A percentile compares a stretch with the other conserved stretches of the same genome.
These are phyloP conservation scores for Scartelaos histophorus DNA, from an alignment of 2,113 vertebrate species.

Conservation along the genomic window DNA sequence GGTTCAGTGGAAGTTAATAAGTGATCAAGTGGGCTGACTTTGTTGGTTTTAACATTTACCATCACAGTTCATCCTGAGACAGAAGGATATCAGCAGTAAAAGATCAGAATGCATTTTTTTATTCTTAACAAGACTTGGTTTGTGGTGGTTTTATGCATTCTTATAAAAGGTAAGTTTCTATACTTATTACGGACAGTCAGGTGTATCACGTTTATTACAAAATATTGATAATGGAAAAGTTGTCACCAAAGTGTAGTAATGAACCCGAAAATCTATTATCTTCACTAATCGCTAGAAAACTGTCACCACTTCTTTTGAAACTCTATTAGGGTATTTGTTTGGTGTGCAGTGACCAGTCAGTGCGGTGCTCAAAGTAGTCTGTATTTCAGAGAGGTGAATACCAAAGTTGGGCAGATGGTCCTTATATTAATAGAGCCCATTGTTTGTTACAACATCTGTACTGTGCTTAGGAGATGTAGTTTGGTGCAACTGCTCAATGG, in stretches of 20 bases:
- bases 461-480: slow-evolving; percentile 40
- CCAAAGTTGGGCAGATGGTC: no score
- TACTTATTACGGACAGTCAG: no score
- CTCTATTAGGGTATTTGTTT: no score
- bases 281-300: not conserved
- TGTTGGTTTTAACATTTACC: not conserved
- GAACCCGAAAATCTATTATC: not conserved
- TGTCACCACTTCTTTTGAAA: not conserved
- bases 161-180: slow-evolving; percentile 52
- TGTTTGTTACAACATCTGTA: not conserved
- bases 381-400: no score
- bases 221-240: no score
- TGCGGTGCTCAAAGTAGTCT: no score
- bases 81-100: slow-evolving; percentile 14
- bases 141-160: slow-evolving; percentile 34
- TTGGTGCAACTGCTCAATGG: slow-evolving; percentile 34
- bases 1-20: slow-evolving; percentile 62
- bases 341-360: no score
- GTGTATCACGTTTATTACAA: not conserved
- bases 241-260: no score
- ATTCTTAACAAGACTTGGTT: slow-evolving; percentile 25
- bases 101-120: slow-evolving; percentile 51
- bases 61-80: slow-evolving; percentile 23
- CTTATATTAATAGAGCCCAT: no score
- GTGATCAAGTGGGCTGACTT: slow-evolving; percentile 38